Base-by-base conservation (phyloP, 2,797 vertebrate genomes). In the Sebastes hubbsi region DNA sequence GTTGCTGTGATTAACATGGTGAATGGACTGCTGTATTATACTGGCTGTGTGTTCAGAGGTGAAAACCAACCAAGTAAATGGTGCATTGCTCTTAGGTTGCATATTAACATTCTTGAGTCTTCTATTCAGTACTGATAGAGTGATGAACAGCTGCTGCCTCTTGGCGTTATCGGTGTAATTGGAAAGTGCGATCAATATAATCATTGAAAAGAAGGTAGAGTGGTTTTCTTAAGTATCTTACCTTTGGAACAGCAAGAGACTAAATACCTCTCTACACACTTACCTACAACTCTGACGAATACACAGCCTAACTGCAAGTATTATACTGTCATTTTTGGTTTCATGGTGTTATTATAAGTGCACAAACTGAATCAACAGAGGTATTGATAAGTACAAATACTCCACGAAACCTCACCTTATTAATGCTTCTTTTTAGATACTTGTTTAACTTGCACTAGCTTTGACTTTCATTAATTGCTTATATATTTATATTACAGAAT, bases 141-240 rank as follows among this genome's bases (percentile, higher is more conserved):
- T 68, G 72, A 81, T 67, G 78, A 65, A 71, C 76, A 64, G 63
- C 18, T 34, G 46, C 69, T 82, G 69, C 38, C 69, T 49, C 38
- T 22, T 20, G 1, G 61, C 71, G 55, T 78, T 61, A 72, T 60
- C 80, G 1, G n/a, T 76, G 36, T 86, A 79, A 86, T 75, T 77
- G 76, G 63, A 82, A 54, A 63, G 14, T 58, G 59, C 24, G 27
- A 85, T 87, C 80, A 80, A 80, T 80, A 68, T 55, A 61, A 67
- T 77, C 24, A 60, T 18, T 82, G n/a, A 61, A 75, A 30, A 74
- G 14, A 72, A 74, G 36, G 56, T 61, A 64, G 7, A 8, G 24
- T 27, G 25, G 66, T 56, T 86, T 74, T 79, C 34, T 61, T 79
- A 56, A 71, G 49, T 38, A 71, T 73, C 36, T 38, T 56, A n/a